Conservation (phyloP, 2,113 vertebrate genomes). For the Plecotus auritus region DNA sequence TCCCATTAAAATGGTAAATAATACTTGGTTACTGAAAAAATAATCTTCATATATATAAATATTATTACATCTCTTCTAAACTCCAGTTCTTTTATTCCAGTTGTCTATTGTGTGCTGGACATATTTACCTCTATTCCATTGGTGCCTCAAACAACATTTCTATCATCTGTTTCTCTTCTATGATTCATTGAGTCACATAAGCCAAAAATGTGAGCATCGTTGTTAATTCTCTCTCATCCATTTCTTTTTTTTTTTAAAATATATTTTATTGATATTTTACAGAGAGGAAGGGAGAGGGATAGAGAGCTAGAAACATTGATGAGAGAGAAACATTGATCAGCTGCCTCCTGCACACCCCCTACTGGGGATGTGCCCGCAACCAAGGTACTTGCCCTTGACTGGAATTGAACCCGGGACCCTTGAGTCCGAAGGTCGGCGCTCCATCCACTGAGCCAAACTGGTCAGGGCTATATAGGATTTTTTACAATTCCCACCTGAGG, state of each 20-base stretch:
- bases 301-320: too few species aligned
- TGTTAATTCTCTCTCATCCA: not conserved
- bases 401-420: too few species aligned
- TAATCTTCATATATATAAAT: not conserved
- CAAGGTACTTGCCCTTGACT: too few species aligned
- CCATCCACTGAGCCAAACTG: too few species aligned
- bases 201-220: not conserved
- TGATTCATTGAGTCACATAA: not conserved
- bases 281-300: too few species aligned
- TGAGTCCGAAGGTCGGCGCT: too few species aligned
- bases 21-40: not conserved
- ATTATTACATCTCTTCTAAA: not conserved
- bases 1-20: constrained; percentile 13
- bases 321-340: too few species aligned
- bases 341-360: too few species aligned
- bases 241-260: too few species aligned
- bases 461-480: too few species aligned
- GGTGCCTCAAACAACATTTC: not conserved
- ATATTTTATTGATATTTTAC: too few species aligned
- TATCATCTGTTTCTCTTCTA: not conserved
- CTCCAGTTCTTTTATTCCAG: not conserved
- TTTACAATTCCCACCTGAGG: not conserved
- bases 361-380: too few species aligned
- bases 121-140: not conserved
- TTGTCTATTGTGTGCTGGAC: not conserved